Conservation (phyloP, 1,140 invertebrate genomes). For the Euwallacea fornicatus region DNA sequence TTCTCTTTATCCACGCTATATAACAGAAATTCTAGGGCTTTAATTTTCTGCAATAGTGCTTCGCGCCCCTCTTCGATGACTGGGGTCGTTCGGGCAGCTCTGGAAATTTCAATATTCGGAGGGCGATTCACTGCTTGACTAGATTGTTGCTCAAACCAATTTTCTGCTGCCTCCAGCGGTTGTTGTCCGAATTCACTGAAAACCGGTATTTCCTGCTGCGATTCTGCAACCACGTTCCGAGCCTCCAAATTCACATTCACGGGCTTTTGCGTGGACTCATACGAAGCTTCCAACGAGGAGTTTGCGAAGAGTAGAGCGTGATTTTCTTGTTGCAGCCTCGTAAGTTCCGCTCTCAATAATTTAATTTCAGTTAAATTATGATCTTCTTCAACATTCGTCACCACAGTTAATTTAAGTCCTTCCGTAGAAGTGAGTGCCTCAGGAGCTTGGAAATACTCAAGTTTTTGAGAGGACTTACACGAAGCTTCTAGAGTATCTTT, state of each 20-base stretch:
- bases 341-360: neutral
- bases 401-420: neutral
- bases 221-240: neutral
- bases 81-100: neutral
- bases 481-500: constrained; percentile 29
- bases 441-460: neutral
- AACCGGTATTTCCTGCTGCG: neutral
- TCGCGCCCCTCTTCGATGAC: constrained; percentile 39
- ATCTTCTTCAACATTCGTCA: neutral
- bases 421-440: neutral
- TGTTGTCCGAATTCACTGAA: neutral
- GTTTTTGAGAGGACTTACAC: constrained; percentile 23
- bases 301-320: neutral
- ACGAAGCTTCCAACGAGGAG: neutral
- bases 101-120: neutral
- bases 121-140: neutral
- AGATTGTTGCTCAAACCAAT: neutral
- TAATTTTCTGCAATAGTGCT: constrained; percentile 49
- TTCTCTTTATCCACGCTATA: constrained; percentile 50
- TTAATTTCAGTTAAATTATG: neutral
- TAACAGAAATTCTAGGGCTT: constrained; percentile 51
- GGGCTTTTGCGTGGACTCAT: neutral
- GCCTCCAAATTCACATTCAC: neutral
- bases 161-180: neutral
- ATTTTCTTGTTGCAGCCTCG: neutral